Percentiles rank a stretch among this genome's conserved stretches.
Conservation (phyloP, 2,888 invertebrate species). For the Acleris sparsana region DNA sequence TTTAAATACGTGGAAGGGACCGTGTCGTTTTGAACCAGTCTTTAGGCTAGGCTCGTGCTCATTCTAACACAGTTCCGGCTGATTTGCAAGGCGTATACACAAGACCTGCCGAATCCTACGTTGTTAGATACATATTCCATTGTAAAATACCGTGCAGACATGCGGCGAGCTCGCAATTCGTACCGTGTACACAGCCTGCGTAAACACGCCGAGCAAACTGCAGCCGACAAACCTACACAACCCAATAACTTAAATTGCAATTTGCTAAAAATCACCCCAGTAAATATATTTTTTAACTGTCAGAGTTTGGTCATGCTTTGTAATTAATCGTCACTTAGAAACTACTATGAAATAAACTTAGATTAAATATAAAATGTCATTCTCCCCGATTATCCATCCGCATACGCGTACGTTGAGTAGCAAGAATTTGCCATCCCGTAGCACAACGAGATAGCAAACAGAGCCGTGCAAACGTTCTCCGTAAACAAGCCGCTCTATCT, state of each 20-base stretch:
- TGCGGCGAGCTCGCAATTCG: slow-evolving; percentile 58
- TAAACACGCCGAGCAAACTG: slow-evolving; percentile 58
- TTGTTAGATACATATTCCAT: background rate
- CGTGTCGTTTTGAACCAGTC: no score
- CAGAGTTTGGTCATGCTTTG: background rate
- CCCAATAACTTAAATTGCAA: background rate
- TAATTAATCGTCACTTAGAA: background rate
- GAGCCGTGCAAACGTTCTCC: slow-evolving; percentile 61
- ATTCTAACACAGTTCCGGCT: no score
- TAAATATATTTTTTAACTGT: no score
- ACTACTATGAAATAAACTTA: no score
- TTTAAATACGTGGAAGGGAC: no score
- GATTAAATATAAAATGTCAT: slow-evolving; percentile 3
- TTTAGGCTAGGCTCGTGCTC: no score
- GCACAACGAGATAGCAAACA: slow-evolving; percentile 55
- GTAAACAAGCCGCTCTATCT: slow-evolving; percentile 64
- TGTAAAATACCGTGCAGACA: slow-evolving; percentile 10
- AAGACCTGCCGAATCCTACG: background rate
- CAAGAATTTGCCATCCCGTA: slow-evolving; percentile 10
- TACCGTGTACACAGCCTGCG: slow-evolving; percentile 61
- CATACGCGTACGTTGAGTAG: slow-evolving; percentile 26
- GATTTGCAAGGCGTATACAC: no score
- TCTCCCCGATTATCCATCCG: slow-evolving; percentile 14
- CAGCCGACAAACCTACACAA: slow-evolving; percentile 17
- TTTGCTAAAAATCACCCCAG: background rate